Base-by-base conservation (phyloP, 2,888 invertebrate species). In the Xylocampa areola region DNA sequence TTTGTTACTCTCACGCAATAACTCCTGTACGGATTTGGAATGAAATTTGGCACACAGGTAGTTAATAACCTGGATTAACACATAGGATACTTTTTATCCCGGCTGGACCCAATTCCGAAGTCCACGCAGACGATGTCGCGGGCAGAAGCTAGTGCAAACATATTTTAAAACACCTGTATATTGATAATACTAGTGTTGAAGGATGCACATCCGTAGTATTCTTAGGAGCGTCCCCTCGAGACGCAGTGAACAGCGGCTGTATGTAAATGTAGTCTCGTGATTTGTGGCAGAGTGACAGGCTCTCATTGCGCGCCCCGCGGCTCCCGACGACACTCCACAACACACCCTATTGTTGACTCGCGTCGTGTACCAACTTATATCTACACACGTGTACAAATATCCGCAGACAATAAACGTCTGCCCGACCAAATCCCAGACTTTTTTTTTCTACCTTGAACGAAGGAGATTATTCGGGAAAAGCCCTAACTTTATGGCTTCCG, bases 261-360 rank as follows among this genome's bases (percentile, higher is more conserved):
- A 58, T 68, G 68, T 70, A 75, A 77, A 74, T 73, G 71, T 73
- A 73, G 76, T 76, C 81, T 86, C 60, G 74, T 86, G 85, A 87
- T 88, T 84, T 85, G 85, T 80, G 81, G 80, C 53, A 77, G 81
- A 88, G 86, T 85, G 86, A 86, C 86, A 81, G 81, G 82, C 79
- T 80, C 86, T 86, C 86, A 80, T 81, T 80, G 82, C 82, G 68
- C 67, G 59, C 75, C 78, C 78, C 62, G 75, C 69, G 73, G 77
- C 82, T 71, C 73, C 73, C 75, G 75, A 64, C 79, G 74, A 68
- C 71, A 81, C 85, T 82, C 76, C 76, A n/a, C n/a, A 67, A 68
- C 74, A 68, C 73, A 71, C 76, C 76, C 82, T 68, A 85, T 85
- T 85, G 84, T 85, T 79, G 74, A 79, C 80, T 80, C 40, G 61